These are phyloP conservation scores for Enteromius afrohamiltoni DNA, from an alignment of 2,797 vertebrate genomes.

Conservation along the genomic window DNA sequence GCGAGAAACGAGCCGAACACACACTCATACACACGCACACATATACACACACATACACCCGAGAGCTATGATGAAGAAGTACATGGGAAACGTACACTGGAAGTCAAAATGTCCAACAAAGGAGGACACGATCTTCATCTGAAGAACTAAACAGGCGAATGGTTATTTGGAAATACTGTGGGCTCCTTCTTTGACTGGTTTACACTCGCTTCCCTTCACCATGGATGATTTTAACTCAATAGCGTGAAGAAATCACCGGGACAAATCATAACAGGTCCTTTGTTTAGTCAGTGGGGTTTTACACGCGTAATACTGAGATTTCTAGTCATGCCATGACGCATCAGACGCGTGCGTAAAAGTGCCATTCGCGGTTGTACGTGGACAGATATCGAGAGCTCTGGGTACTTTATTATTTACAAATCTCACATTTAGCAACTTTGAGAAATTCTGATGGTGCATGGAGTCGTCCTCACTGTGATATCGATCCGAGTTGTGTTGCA, in stretches of 20 bases:
- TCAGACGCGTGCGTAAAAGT: slow-evolving; percentile 55
- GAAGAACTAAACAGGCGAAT: slow-evolving; percentile 55
- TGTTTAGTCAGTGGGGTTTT: slow-evolving; percentile 48
- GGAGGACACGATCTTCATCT: slow-evolving; percentile 46
- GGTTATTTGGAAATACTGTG: slow-evolving; percentile 51
- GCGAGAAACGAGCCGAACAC: slow-evolving; percentile 70
- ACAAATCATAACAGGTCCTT: slow-evolving; percentile 42
- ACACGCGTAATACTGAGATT: slow-evolving; percentile 48
- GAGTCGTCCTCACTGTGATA: slow-evolving; percentile 35
- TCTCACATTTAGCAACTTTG: slow-evolving; percentile 18
- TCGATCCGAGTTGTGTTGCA: slow-evolving; percentile 3
- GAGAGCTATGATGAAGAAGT: slow-evolving; percentile 65
- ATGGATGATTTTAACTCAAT: slow-evolving; percentile 62
- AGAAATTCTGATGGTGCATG: slow-evolving; percentile 21
- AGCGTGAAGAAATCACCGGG: slow-evolving; percentile 41
- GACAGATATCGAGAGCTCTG: slow-evolving; percentile 55
- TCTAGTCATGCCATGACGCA: slow-evolving; percentile 64
- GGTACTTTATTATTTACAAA: slow-evolving; percentile 31
- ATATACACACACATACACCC: slow-evolving; percentile 40
- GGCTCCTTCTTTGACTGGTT: slow-evolving; percentile 21
- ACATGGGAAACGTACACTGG: slow-evolving; percentile 52
- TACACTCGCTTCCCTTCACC: slow-evolving; percentile 19
- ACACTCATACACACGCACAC: neutral
- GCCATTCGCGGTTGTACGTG: slow-evolving; percentile 40
- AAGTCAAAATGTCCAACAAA: slow-evolving; percentile 54